Percentiles rank a stretch among this genome's conserved stretches.
phyloP scores from a whole-genome alignment of 2,888 invertebrate genomes.

The Lasius platythorax region DNA sequence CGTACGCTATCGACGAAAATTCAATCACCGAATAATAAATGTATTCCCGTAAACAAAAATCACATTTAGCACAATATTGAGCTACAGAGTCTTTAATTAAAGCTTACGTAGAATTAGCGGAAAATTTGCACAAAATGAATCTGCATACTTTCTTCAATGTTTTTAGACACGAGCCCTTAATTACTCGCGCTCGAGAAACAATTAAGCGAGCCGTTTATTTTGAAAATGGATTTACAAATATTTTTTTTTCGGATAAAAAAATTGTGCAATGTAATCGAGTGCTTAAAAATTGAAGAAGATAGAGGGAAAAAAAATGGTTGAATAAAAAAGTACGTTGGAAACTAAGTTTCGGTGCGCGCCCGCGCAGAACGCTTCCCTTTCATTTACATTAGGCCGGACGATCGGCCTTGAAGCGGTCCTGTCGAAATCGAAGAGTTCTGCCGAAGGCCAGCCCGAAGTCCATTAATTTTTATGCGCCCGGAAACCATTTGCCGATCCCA shows the following conservation, averaged over 20 bases:
- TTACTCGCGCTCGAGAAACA: background rate
- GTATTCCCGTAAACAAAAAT: background rate
- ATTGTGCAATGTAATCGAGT: background rate
- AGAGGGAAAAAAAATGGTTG: background rate
- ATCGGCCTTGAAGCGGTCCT: slow-evolving; percentile 56
- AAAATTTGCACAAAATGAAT: background rate
- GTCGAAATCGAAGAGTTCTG: slow-evolving; percentile 52
- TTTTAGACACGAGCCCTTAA: background rate
- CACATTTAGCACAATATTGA: background rate
- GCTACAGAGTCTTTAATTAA: background rate
- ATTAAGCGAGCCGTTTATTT: no score
- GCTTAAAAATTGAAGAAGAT: background rate
- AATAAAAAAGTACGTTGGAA: slow-evolving; percentile 9
- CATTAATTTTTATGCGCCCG: slow-evolving; percentile 80
- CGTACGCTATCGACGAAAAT: background rate
- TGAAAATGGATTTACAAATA: no score
- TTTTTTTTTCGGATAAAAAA: background rate
- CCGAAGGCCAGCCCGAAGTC: slow-evolving; percentile 72
- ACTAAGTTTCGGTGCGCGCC: background rate
- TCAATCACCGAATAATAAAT: background rate
- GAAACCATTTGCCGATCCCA: slow-evolving; percentile 74
- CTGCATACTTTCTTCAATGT: background rate
- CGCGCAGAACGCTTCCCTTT: slow-evolving; percentile 45
- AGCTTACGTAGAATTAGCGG: background rate
- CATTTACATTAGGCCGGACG: slow-evolving; percentile 44